Conservation (phyloP, 2,797 vertebrate species). For the Momotus momota region DNA sequence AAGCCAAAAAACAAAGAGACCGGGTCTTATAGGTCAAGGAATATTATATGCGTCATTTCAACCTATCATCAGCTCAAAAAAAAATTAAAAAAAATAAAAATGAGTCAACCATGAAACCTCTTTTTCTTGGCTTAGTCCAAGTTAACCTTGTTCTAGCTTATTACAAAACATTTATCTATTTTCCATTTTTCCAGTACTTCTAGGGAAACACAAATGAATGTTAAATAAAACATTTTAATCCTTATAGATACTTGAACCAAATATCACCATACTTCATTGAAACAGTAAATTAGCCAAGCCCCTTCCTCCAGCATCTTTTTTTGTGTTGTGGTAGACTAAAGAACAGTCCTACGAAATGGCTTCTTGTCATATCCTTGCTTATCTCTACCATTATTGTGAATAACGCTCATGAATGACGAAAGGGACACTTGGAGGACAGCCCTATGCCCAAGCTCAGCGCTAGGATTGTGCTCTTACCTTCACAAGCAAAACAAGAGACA, state of each 20-base stretch:
- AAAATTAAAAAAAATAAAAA: background rate
- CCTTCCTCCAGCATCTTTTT: background rate
- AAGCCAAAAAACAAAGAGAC: background rate
- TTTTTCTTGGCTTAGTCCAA: background rate
- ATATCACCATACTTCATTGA: background rate
- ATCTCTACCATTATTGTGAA: background rate
- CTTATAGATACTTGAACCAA: background rate
- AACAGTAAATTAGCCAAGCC: background rate
- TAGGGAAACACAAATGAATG: background rate
- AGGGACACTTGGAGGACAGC: background rate
- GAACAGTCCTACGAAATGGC: background rate
- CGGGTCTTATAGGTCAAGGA: slow-evolving; percentile 12
- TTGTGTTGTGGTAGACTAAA: background rate
- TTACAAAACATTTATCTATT: background rate
- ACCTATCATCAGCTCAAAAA: background rate
- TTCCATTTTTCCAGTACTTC: background rate
- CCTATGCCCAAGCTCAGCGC: background rate
- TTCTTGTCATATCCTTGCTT: background rate
- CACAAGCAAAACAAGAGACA: background rate
- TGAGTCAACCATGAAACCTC: background rate
- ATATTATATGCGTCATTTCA: slow-evolving; percentile 16
- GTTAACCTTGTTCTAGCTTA: background rate
- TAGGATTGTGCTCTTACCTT: background rate
- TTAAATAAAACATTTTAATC: background rate
- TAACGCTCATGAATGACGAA: rapidly evolving